Conservation (phyloP, 1,140 invertebrate species). For the Drosophila parabipectinata region DNA sequence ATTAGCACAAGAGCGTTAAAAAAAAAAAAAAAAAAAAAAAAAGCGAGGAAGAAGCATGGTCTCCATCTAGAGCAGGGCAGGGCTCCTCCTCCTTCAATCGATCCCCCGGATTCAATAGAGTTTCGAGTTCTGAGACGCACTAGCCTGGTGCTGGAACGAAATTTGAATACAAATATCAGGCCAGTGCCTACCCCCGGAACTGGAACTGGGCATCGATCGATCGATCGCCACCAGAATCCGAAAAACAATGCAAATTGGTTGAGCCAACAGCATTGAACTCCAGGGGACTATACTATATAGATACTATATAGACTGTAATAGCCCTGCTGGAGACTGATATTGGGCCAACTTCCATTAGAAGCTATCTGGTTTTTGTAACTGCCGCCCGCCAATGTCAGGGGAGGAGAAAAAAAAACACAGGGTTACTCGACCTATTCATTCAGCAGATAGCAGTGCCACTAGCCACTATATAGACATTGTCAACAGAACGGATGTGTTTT, state of each 20-base stretch:
- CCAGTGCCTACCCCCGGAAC: too few relatives aligned
- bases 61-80: conserved; percentile 38
- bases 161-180: conserved; percentile 20
- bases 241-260: conserved; percentile 41
- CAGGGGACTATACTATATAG: neutral
- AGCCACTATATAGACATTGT: neutral
- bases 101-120: too few relatives aligned
- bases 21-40: conserved; percentile 15
- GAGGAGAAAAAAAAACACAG: conserved; percentile 2
- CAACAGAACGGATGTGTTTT: conserved; percentile 37
- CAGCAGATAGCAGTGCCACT: conserved; percentile 12
- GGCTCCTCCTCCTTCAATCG: conserved; percentile 1
- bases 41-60: conserved; percentile 19
- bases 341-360: too few relatives aligned
- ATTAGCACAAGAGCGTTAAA: conserved; percentile 50
- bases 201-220: neutral
- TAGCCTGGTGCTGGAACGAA: neutral
- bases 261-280: conserved; percentile 1
- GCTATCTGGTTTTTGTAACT: too few relatives aligned
- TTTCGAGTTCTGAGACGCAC: conserved; percentile 6
- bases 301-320: too few relatives aligned
- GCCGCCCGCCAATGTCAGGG: conserved; percentile 15
- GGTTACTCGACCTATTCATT: conserved; percentile 20
- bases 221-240: conserved; percentile 24
- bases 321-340: too few relatives aligned